phyloP scores from a whole-genome alignment of 2,888 invertebrate species.

The Leistus spinibarbis region DNA sequence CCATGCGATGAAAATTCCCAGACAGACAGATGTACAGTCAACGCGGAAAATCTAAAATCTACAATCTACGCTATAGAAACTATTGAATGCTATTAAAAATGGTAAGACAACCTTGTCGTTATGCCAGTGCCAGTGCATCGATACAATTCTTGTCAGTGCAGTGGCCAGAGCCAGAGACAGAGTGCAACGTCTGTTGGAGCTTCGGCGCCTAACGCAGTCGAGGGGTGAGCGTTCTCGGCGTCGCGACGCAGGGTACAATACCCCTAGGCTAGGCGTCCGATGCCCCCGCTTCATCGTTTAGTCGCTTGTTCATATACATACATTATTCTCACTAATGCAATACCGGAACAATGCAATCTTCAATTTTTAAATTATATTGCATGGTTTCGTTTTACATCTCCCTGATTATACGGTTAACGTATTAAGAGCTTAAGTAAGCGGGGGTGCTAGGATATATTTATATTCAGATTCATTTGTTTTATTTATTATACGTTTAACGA shows the following conservation, averaged over 20 bases:
- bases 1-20: not conserved
- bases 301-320: not conserved
- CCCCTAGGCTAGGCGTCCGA: not conserved
- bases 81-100: not conserved
- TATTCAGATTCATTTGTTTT: too few species aligned
- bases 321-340: too few species aligned
- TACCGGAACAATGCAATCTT: too few species aligned
- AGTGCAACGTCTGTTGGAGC: not conserved
- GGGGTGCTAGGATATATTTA: too few species aligned
- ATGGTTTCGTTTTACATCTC: too few species aligned
- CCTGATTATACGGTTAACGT: too few species aligned
- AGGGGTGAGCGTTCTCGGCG: not conserved
- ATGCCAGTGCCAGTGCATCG: not conserved
- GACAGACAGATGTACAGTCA: not conserved
- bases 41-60: not conserved
- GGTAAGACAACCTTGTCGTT: not conserved
- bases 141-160: not conserved
- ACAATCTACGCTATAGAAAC: not conserved
- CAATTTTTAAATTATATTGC: too few species aligned
- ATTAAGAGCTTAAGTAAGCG: too few species aligned
- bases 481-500: too few species aligned
- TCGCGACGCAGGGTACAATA: not conserved
- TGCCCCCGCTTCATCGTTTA: not conserved
- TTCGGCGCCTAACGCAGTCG: not conserved
- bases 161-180: not conserved